Percentiles rank a stretch among this genome's conserved stretches.
Conservation (phyloP, 2,888 invertebrate genomes). For the Drosophila phalerata region DNA sequence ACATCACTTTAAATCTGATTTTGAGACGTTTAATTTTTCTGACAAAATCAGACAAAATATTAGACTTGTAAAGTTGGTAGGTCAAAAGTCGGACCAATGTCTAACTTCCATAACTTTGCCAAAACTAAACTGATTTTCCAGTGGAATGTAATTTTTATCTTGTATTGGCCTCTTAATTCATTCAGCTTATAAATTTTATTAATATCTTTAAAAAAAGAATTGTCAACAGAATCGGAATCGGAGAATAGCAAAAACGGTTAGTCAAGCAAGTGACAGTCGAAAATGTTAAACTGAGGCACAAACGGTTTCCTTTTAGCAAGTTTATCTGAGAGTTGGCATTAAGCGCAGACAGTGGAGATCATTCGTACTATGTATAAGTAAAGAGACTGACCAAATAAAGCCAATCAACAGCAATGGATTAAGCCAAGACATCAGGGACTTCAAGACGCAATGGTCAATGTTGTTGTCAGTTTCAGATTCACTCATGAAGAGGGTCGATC, state of each 20-base stretch:
- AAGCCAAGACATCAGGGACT: conserved; percentile 28
- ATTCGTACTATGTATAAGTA: conserved; percentile 24
- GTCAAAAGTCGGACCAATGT: too few relatives aligned
- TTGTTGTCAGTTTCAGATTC: conserved; percentile 29
- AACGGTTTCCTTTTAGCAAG: conserved; percentile 33
- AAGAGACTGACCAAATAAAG: conserved; percentile 39
- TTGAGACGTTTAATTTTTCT: too few relatives aligned
- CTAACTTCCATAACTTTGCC: too few relatives aligned
- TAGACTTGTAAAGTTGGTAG: too few relatives aligned
- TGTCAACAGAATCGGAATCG: background rate
- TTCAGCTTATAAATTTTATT: too few relatives aligned
- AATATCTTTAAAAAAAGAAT: background rate
- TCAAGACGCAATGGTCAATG: conserved; percentile 15
- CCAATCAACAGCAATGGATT: conserved; percentile 38
- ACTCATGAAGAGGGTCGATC: conserved; percentile 33
- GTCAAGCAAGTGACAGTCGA: conserved; percentile 38
- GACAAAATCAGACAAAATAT: too few relatives aligned
- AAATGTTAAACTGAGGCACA: conserved; percentile 45
- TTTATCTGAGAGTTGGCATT: conserved; percentile 16
- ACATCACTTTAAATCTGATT: too few relatives aligned
- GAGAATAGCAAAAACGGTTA: conserved; percentile 8
- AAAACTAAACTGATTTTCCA: too few relatives aligned
- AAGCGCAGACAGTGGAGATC: conserved; percentile 16
- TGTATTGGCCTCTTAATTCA: too few relatives aligned
- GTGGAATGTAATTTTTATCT: too few relatives aligned